A percentile compares a stretch with the other conserved stretches of the same genome.
Evolutionary conservation across 2,113 vertebrate species (phyloP).

Genomic region (Forbesichthys agassizii): DNA sequence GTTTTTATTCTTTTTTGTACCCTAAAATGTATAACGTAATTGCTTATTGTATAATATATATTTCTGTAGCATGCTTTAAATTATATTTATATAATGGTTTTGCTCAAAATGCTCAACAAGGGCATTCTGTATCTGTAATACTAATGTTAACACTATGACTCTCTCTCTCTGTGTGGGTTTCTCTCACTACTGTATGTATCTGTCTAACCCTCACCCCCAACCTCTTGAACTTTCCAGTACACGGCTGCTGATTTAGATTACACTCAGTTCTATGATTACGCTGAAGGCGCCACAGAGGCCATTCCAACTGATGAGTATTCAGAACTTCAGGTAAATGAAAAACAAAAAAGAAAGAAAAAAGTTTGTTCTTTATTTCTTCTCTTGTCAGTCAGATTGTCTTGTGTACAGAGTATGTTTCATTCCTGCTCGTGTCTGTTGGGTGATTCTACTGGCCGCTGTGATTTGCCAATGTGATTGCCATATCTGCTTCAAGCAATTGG

Average conservation of each 20-base stretch:
- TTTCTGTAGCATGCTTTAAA: no score
- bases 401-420: constrained; percentile 53
- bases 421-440: constrained; percentile 56
- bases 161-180: constrained; percentile 77
- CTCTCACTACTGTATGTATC: constrained; percentile 66
- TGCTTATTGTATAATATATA: no score
- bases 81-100: constrained; percentile 39
- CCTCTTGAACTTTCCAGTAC: constrained; percentile 84
- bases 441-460: constrained; percentile 29
- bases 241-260: constrained; percentile 88
- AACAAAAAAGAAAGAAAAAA: constrained; percentile 31
- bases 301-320: constrained; percentile 84
- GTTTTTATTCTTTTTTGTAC: no score
- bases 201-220: constrained; percentile 35
- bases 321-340: constrained; percentile 89
- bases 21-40: no score
- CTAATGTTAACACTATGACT: constrained; percentile 76
- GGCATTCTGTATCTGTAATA: constrained; percentile 44
- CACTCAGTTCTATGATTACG: constrained; percentile 93
- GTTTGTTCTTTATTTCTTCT: constrained; percentile 72
- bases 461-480: constrained; percentile 13
- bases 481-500: constrained; percentile 36
- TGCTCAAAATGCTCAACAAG: constrained; percentile 29
- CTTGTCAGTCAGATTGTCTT: constrained; percentile 30
- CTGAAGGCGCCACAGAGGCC: constrained; percentile 86